Percentiles rank a stretch among this genome's conserved stretches.
These are phyloP conservation scores for Poecile montanus DNA, from an alignment of 2,797 vertebrate species.

Conservation along the genomic window DNA sequence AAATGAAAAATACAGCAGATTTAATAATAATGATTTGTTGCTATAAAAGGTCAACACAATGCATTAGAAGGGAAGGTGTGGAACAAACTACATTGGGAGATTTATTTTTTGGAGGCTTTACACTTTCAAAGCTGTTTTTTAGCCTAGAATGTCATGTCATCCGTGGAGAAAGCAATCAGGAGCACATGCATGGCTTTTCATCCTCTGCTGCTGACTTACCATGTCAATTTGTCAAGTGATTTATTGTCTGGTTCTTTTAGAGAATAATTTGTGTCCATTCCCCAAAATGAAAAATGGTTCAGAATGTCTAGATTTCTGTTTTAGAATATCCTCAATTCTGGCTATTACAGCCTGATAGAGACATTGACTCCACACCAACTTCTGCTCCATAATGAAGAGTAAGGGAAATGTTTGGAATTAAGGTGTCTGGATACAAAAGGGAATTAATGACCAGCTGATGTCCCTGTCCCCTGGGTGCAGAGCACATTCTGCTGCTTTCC, in stretches of 20 bases:
- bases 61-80: background rate
- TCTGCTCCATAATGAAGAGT: background rate
- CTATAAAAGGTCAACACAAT: background rate
- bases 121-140: background rate
- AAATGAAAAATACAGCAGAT: background rate
- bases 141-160: background rate
- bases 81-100: background rate
- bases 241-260: constrained; percentile 17
- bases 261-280: constrained; percentile 7
- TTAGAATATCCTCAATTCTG: background rate
- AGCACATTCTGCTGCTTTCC: background rate
- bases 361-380: background rate
- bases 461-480: background rate
- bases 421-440: background rate
- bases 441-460: background rate
- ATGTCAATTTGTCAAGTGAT: constrained; percentile 12
- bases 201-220: background rate
- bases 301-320: background rate
- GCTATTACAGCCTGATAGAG: background rate
- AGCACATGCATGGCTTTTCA: background rate
- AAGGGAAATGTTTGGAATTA: background rate
- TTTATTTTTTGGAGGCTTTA: background rate
- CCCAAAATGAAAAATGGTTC: constrained; percentile 1
- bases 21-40: background rate
- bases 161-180: background rate